A percentile compares a stretch with the other conserved stretches of the same genome.
Conservation (phyloP, 1,140 invertebrate genomes). For the Dreissena polymorpha region DNA sequence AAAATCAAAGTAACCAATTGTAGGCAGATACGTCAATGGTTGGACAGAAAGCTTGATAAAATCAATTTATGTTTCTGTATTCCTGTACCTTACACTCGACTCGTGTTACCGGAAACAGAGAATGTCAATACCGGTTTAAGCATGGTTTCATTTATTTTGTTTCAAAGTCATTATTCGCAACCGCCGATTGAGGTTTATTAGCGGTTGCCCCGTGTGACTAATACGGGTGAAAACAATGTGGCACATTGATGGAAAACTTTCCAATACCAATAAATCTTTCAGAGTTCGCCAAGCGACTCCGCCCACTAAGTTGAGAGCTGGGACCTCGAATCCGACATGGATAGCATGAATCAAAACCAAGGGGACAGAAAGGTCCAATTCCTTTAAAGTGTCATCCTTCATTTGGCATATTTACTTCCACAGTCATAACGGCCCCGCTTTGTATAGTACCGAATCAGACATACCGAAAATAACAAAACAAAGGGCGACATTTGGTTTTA, state of each 20-base stretch:
- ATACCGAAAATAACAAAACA: too few species aligned
- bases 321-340: constrained; percentile 6
- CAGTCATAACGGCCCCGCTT: too few species aligned
- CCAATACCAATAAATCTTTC: constrained; percentile 51
- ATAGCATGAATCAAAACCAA: constrained; percentile 18
- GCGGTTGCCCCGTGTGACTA: constrained; percentile 44
- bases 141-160: constrained; percentile 42
- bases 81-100: not conserved
- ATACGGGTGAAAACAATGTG: constrained; percentile 45
- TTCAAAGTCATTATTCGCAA: constrained; percentile 40
- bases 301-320: constrained; percentile 22
- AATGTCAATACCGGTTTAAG: not conserved
- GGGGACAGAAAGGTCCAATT: constrained; percentile 29
- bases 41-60: not conserved
- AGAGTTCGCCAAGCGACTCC: constrained; percentile 28
- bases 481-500: too few species aligned
- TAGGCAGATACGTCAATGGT: too few species aligned
- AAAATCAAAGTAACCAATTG: too few species aligned
- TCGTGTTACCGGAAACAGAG: not conserved
- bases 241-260: constrained; percentile 55
- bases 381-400: constrained; percentile 1
- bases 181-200: constrained; percentile 43
- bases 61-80: constrained; percentile 10
- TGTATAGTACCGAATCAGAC: too few species aligned
- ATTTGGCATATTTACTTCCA: constrained; percentile 45